These are phyloP conservation scores for Muraenolepis orangiensis DNA, from an alignment of 2,797 vertebrate species.

Conservation along the genomic window DNA sequence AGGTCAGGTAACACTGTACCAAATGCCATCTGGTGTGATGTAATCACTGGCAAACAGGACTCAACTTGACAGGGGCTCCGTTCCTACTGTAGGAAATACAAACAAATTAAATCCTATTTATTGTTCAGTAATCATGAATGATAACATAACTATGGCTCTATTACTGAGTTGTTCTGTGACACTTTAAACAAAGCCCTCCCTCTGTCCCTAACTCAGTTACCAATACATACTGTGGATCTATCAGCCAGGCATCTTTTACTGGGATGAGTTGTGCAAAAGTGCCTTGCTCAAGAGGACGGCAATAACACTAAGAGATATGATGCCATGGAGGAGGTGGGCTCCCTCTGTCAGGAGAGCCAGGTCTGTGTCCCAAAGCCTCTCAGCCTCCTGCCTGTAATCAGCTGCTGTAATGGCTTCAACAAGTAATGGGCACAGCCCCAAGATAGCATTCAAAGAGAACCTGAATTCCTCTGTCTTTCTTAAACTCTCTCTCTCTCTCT, in stretches of 20 bases:
- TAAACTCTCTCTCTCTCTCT: not conserved
- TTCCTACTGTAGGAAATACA: not conserved
- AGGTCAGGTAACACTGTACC: constrained; percentile 6
- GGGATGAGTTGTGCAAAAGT: too few species aligned
- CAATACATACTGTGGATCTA: too few species aligned
- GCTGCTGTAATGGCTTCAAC: constrained; percentile 81
- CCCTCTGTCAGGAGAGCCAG: constrained; percentile 46
- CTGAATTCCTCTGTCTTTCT: constrained; percentile 61
- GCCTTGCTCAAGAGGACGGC: too few species aligned
- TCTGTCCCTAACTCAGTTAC: too few species aligned
- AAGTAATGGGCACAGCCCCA: constrained; percentile 82
- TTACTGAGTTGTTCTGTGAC: too few species aligned
- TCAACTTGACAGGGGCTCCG: not conserved
- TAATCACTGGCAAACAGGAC: constrained; percentile 2
- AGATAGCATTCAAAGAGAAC: constrained; percentile 89
- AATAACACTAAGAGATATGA: too few species aligned
- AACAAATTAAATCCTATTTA: too few species aligned
- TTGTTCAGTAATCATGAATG: too few species aligned
- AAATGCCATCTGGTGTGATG: constrained; percentile 14
- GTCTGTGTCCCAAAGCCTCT: constrained; percentile 53
- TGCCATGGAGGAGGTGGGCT: constrained; percentile 9
- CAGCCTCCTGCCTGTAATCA: constrained; percentile 76
- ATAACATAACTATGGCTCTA: too few species aligned
- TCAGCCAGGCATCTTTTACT: too few species aligned
- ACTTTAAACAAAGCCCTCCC: too few species aligned